Base-by-base conservation (phyloP, 2,113 vertebrate genomes). In the Lagopus leucura region DNA sequence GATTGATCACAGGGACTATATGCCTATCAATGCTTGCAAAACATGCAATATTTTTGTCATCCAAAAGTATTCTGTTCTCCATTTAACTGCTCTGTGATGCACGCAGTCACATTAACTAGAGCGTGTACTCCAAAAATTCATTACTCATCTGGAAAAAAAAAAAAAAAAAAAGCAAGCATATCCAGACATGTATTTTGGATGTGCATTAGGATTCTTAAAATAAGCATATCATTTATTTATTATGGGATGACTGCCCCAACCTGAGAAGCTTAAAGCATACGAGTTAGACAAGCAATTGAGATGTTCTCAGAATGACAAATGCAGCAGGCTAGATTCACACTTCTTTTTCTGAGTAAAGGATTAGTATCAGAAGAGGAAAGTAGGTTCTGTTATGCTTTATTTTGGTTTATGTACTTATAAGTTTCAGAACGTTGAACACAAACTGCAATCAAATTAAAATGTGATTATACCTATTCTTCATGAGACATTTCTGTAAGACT, bases 181-280 rank as follows among this genome's bases (percentile, higher is more conserved):
- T 52, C 7, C 19, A 25, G 28, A 32, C 2, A 2, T 11, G 6
- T 78, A 72, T 87, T 83, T 47, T 32, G 54, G 5, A 25, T 67
- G 6, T 88, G 7, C 1, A 4, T 75, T 69, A 47, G 13, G 5
- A 16, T 78, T 78, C 34, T 50, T 22, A 28, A 13, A 13, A 2
- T 4, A 83, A 89, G 4, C 14, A 22, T 48, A 12, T 6, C 10
- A 10, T 63, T 0, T 13, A 14, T 40, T 48, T 63, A 0, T 22
- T 4, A 17, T 0, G 1, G 6, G 20, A 8, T 82, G 22, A 42
- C 28, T 30, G 13, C 15, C 5, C 6, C 27, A 32, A 27, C 4
- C 38, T 70, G 15, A 64, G 36, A 76, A 80, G 8, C 18, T 38
- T 36, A 45, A 32, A 73, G 36, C 13, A 71, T n/a, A 9, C n/a